These are phyloP conservation scores for Phrynocephalus forsythii DNA, from an alignment of 2,797 vertebrate genomes.

Conservation along the genomic window DNA sequence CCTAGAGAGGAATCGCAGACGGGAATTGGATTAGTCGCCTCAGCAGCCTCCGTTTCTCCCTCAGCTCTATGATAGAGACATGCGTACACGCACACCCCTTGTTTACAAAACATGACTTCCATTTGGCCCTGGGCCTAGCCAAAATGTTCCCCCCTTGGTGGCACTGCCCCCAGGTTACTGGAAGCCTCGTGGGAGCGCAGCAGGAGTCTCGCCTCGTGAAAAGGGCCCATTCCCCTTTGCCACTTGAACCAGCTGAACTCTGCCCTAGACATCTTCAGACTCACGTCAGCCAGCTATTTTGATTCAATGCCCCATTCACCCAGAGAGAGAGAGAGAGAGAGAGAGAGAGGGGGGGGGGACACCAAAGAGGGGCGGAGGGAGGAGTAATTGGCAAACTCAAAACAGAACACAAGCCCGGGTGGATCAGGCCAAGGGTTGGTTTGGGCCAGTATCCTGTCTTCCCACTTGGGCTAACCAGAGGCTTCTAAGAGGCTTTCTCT, in stretches of 20 bases:
- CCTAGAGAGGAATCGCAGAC: slow-evolving; percentile 50
- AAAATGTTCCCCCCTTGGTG: no score
- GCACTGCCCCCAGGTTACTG: not conserved
- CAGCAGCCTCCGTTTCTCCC: not conserved
- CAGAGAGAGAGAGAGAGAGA: not conserved
- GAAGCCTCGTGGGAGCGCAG: no score
- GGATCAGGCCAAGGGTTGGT: no score
- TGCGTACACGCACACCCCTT: not conserved
- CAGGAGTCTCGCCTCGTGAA: no score
- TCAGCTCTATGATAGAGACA: not conserved
- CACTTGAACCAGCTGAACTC: not conserved
- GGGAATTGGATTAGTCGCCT: not conserved
- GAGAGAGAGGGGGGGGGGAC: no score
- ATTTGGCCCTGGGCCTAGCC: no score
- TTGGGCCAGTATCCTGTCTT: not conserved
- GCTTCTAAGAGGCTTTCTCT: not conserved
- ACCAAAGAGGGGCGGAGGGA: no score
- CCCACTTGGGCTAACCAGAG: not conserved
- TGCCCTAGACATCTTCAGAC: not conserved
- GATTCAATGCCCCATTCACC: not conserved
- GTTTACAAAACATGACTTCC: not conserved
- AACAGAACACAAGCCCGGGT: no score
- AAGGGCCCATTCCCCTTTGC: not conserved
- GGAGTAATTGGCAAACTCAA: not conserved
- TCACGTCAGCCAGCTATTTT: not conserved